Evolutionary conservation across 1,140 invertebrate species (phyloP), one percentile per base, ranked within the genome.

Genomic region (Charaxes varanes): DNA sequence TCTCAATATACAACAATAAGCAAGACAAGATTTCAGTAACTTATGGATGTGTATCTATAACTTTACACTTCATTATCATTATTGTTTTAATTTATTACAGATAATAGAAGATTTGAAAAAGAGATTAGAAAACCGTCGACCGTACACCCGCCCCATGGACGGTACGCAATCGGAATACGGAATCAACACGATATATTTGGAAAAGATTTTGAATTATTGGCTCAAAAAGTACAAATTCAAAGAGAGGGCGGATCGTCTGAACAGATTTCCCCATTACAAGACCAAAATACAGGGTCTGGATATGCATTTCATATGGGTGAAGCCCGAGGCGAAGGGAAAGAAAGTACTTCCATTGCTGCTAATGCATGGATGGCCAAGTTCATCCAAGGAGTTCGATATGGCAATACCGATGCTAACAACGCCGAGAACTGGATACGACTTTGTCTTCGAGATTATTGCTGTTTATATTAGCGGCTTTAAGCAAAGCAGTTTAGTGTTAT

Each of bases 331-430:
- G 3, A 51, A 53, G 24, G 53, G 42, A 28, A 12, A 64, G 10
- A 88, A 77, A 84, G 86, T 94, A 1, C 42, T 92, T n/a, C 93
- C 93, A 0, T 37, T 96, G 21, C 60, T 97, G 1, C 21, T 97
- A 12, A 56, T 94, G n/a, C 95, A 98, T 61, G 96, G 96, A 13
- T 98, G 95, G 96, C 96, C 96, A 0, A 95, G 96, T 49, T 94
- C 93, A 0, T 87, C 97, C 0, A 88, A 92, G 11, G 94, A 97
- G 71, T 97, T 96, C 62, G 91, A 92, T 41, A 91, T 93, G 64
- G 85, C 95, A 2, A 91, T 94, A 42, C 92, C 92, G 1, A 45
- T 91, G 4, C 70, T 95, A n/a, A 91, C 87, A 0, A 87, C 84
- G n/a, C 84, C 88, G 2, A 81, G 79, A 38, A 65, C 81, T 6